Conservation (phyloP, 2,113 vertebrate genomes). For the Alouatta palliata region DNA sequence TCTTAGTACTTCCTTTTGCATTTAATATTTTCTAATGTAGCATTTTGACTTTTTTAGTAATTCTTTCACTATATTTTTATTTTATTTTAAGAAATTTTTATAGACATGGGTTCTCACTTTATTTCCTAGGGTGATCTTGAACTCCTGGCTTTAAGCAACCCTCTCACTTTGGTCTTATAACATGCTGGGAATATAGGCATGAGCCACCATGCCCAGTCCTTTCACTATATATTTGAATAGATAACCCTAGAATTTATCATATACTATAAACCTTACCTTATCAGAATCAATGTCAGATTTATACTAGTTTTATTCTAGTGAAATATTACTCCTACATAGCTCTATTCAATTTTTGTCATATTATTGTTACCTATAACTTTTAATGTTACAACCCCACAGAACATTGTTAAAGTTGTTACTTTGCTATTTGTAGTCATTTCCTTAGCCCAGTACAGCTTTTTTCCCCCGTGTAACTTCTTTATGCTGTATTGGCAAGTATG, state of each 20-base stretch:
- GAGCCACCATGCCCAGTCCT: too few relatives aligned
- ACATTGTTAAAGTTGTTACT: neutral
- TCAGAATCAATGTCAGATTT: neutral
- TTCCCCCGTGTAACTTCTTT: neutral
- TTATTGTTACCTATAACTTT: neutral
- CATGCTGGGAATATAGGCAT: too few relatives aligned
- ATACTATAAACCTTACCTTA: neutral
- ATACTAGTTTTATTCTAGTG: neutral
- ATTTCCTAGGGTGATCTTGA: too few relatives aligned
- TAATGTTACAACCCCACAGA: neutral
- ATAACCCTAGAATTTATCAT: neutral
- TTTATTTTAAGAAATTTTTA: neutral
- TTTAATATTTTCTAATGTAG: neutral
- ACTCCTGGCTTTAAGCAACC: too few relatives aligned
- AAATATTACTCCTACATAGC: neutral
- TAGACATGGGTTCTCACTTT: too few relatives aligned
- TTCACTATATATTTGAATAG: neutral
- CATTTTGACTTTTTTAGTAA: neutral
- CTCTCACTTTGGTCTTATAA: too few relatives aligned
- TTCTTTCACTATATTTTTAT: neutral
- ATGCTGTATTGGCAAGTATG: neutral
- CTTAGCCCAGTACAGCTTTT: neutral
- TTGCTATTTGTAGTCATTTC: constrained; percentile 12
- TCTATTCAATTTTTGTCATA: neutral
- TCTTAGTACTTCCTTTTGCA: neutral